These are phyloP conservation scores for Chloroceryle inda DNA, from an alignment of 2,797 vertebrate genomes.

Conservation along the genomic window DNA sequence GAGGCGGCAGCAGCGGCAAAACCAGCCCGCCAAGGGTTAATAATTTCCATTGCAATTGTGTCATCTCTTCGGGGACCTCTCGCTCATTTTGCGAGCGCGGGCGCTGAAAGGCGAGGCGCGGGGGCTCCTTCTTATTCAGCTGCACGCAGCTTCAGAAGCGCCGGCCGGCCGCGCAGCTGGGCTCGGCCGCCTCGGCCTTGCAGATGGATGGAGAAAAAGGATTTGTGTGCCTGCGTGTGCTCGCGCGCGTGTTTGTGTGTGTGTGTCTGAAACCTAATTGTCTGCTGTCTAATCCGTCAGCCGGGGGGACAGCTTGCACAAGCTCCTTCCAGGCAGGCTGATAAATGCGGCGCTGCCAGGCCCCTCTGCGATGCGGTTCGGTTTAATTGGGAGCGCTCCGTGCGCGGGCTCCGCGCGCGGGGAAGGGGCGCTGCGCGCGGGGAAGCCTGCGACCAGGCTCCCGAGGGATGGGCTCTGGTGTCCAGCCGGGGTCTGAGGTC, in stretches of 20 bases:
- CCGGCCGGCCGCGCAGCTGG: slow-evolving; percentile 72
- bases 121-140: slow-evolving; percentile 55
- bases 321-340: slow-evolving; percentile 78
- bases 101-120: slow-evolving; percentile 62
- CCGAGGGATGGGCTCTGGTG: accelerated
- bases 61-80: slow-evolving; percentile 80
- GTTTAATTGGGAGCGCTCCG: slow-evolving; percentile 78
- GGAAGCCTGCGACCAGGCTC: background rate
- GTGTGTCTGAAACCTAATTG: slow-evolving; percentile 81
- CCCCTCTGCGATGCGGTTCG: slow-evolving; percentile 33
- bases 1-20: background rate
- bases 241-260: background rate
- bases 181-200: slow-evolving; percentile 61
- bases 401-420: slow-evolving; percentile 37
- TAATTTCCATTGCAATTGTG: slow-evolving; percentile 74
- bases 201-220: slow-evolving; percentile 73
- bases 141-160: slow-evolving; percentile 44
- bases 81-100: slow-evolving; percentile 63
- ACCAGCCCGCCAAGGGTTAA: slow-evolving; percentile 67
- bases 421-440: background rate
- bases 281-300: slow-evolving; percentile 85
- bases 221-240: slow-evolving; percentile 36
- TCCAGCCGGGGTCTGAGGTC: background rate
- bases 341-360: slow-evolving; percentile 75
- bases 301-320: slow-evolving; percentile 78